A percentile compares a stretch with the other conserved stretches of the same genome.
phyloP scores from a whole-genome alignment of 2,113 vertebrate species.

The Boulengeromyrus knoepffleri region DNA sequence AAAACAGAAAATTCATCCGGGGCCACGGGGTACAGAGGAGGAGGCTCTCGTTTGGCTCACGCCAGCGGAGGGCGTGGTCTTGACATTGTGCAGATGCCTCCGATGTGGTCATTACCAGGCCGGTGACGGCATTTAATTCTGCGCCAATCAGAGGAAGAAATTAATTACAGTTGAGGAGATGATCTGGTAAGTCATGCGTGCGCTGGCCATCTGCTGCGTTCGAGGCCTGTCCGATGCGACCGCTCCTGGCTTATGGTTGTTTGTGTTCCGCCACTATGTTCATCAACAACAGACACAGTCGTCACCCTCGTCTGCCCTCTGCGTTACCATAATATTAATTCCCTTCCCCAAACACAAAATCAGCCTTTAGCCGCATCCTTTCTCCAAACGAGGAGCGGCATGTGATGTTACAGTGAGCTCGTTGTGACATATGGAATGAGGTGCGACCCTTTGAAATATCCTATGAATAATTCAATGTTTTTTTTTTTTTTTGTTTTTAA shows the following conservation, averaged over 20 bases:
- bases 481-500: neutral
- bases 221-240: neutral
- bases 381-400: neutral
- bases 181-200: slow-evolving; percentile 30
- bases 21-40: neutral
- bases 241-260: neutral
- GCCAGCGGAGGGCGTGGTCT: neutral
- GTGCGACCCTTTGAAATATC: neutral
- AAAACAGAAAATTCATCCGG: neutral
- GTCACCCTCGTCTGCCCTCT: neutral
- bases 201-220: slow-evolving; percentile 30
- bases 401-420: neutral
- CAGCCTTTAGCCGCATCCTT: neutral
- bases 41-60: neutral
- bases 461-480: neutral
- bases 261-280: neutral
- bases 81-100: slow-evolving; percentile 19
- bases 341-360: neutral
- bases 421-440: neutral
- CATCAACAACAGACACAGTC: neutral
- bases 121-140: slow-evolving; percentile 23
- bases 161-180: slow-evolving; percentile 32
- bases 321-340: neutral
- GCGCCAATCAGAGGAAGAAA: slow-evolving; percentile 23
- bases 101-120: slow-evolving; percentile 22